phyloP scores from a whole-genome alignment of 2,113 vertebrate species.

The Casuarius casuarius region DNA sequence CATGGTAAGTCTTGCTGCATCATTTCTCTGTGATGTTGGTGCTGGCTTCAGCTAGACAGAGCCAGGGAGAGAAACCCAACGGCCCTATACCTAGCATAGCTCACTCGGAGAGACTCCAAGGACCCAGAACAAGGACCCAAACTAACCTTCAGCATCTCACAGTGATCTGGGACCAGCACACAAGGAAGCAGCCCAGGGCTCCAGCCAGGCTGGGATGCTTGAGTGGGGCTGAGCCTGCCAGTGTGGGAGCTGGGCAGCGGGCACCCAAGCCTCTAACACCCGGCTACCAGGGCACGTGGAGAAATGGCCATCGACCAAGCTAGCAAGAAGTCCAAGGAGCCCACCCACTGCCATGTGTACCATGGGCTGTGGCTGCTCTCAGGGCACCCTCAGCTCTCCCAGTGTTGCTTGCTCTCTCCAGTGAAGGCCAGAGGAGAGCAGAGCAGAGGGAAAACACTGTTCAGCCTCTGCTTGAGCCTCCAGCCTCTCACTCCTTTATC shows the following conservation, averaged over 20 bases:
- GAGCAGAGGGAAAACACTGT: no score
- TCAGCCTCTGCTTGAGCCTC: no score
- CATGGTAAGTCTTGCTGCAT: background rate
- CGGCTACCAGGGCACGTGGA: no score
- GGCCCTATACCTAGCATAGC: background rate
- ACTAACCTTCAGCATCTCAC: background rate
- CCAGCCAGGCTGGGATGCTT: background rate
- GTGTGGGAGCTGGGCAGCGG: background rate
- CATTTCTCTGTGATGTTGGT: background rate
- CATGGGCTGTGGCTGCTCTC: no score
- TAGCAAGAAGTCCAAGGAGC: no score
- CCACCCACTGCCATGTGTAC: no score
- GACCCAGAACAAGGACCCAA: no score
- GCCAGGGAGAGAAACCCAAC: background rate
- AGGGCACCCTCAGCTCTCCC: no score
- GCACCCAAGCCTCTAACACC: no score
- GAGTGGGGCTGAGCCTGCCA: background rate
- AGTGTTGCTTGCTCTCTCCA: no score
- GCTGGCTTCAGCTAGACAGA: background rate
- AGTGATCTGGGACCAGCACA: background rate
- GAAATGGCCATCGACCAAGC: no score
- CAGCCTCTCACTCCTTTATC: background rate
- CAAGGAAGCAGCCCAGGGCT: background rate
- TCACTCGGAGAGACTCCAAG: background rate
- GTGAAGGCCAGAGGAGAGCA: no score